phyloP scores from a whole-genome alignment of 2,797 vertebrate genomes.

The Syndactyla subalaris region DNA sequence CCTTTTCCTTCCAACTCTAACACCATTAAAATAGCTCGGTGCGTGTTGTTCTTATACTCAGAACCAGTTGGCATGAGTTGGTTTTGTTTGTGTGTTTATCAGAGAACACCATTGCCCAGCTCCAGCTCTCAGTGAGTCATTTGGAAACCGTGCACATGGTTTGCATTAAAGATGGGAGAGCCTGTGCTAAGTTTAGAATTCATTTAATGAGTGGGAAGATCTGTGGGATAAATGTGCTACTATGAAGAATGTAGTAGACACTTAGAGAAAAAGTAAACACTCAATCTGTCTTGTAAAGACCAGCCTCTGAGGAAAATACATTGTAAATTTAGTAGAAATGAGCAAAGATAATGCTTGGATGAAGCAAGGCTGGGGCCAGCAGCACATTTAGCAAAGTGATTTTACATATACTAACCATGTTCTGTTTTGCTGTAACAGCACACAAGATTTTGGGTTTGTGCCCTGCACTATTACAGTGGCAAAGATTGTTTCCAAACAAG shows the following conservation, averaged over 20 bases:
- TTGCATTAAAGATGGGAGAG: constrained; percentile 2
- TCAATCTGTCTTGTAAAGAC: neutral
- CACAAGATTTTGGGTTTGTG: neutral
- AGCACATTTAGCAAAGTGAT: neutral
- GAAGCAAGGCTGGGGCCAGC: neutral
- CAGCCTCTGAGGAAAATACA: neutral
- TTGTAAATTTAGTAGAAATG: neutral
- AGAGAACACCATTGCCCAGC: neutral
- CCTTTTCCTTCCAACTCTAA: neutral
- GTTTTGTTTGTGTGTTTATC: constrained; percentile 8
- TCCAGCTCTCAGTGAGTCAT: neutral
- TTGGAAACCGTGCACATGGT: neutral
- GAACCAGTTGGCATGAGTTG: neutral
- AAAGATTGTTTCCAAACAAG: neutral
- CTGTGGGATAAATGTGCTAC: neutral
- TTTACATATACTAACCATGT: neutral
- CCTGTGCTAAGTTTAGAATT: constrained; percentile 30
- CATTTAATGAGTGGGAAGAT: neutral
- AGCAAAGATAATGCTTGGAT: neutral
- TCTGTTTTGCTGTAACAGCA: neutral
- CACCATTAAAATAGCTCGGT: neutral
- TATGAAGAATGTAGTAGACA: neutral
- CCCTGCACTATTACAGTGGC: neutral
- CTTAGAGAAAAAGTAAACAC: neutral
- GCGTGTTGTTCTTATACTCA: neutral